Evolutionary conservation across 1,140 invertebrate genomes (phyloP).

Genomic region (Anastrepha ludens): DNA sequence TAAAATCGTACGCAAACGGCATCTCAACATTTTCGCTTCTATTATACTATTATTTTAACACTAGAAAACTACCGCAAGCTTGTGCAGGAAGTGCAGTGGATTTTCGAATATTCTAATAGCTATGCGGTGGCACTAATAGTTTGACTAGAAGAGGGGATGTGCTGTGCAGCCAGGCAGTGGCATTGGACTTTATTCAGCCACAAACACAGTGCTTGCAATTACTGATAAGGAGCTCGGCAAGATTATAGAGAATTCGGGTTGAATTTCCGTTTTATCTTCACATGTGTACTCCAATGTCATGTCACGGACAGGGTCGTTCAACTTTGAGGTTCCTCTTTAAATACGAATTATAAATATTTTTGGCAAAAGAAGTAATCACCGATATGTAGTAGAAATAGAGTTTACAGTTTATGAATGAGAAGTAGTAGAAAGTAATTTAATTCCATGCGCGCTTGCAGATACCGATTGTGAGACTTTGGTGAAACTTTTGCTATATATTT

Average conservation of each 20-base stretch:
- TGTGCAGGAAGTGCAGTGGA: background rate
- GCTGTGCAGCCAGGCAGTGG: background rate
- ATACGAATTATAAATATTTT: no score
- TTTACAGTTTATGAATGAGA: no score
- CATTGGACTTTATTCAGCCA: background rate
- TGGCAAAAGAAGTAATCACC: no score
- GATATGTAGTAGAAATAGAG: no score
- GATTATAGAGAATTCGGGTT: background rate
- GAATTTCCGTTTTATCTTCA: background rate
- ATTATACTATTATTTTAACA: background rate
- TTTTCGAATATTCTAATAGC: background rate
- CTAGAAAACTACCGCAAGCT: background rate
- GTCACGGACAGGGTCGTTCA: no score
- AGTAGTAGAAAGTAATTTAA: no score
- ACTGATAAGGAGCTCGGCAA: constrained; percentile 1
- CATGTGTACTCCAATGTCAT: background rate
- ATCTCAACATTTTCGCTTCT: no score
- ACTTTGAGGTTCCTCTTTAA: no score
- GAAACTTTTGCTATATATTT: no score
- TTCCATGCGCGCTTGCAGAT: no score
- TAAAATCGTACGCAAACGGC: no score
- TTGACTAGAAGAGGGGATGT: background rate
- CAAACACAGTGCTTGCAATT: background rate
- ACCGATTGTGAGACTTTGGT: no score
- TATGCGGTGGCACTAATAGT: background rate